A percentile compares a stretch with the other conserved stretches of the same genome.
These are phyloP conservation scores for Rostratula benghalensis DNA, from an alignment of 2,113 vertebrate genomes.

Conservation along the genomic window DNA sequence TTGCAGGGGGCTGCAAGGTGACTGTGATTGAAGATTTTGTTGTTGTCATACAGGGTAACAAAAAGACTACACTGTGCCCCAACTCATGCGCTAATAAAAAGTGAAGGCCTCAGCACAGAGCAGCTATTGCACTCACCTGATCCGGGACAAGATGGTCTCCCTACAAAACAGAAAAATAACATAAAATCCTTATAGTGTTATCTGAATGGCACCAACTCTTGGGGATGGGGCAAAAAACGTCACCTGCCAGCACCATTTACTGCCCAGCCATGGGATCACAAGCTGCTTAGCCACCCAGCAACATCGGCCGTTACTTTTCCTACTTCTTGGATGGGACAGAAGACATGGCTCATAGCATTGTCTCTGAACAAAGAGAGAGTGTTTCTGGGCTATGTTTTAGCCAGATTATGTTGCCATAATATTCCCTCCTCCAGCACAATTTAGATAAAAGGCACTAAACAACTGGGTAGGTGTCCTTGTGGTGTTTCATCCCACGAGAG, in stretches of 20 bases:
- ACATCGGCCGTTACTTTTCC: neutral
- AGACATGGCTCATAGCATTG: neutral
- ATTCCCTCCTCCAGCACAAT: neutral
- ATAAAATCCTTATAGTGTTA: neutral
- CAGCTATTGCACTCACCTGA: conserved; percentile 30
- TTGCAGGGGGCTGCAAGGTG: neutral
- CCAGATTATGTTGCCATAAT: neutral
- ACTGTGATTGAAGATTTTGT: neutral
- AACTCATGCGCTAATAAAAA: neutral
- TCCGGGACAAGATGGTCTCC: neutral
- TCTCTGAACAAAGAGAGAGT: neutral
- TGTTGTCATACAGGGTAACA: neutral
- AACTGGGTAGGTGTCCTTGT: neutral
- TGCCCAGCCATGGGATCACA: neutral
- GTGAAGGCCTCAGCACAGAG: neutral
- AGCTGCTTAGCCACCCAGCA: neutral
- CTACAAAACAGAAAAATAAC: neutral
- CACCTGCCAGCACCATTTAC: neutral
- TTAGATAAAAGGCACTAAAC: neutral
- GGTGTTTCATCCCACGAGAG: neutral
- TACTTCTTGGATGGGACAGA: neutral
- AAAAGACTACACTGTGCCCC: neutral
- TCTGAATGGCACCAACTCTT: neutral
- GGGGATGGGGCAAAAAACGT: neutral
- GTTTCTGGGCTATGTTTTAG: neutral